Base-by-base conservation (phyloP, 2,797 vertebrate genomes). In the Microcaecilia unicolor region DNA sequence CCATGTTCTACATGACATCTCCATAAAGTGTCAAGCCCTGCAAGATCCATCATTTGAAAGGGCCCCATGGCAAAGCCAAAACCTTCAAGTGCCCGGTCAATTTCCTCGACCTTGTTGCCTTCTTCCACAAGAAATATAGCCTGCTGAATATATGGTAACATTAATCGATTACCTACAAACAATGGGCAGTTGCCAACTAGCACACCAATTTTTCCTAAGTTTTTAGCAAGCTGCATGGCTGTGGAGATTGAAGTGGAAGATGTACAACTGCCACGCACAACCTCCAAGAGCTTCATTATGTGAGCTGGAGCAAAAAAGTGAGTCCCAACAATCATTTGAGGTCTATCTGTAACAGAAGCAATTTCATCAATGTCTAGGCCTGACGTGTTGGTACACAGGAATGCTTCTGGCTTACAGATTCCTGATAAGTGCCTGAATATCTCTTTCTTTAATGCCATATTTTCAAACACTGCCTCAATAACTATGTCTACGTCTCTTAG, bases 241-340 rank as follows among this genome's bases (percentile, higher is more conserved):
- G 88, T 95, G 48, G 91, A 87, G 18, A 95, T 70, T 6, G 85
- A 55, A 0, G 64, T 56, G 4, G 86, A 77, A 13, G 89, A 90
- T 0, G 93, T 87, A 8, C 74, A 56, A 0, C 18, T 44, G 10
- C 92, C 82, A 0, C 75, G 76, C 37, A 97, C 82, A 17, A 97
- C 81, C 71, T 98, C 95, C 27, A 97, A 41, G 22, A 98, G 70
- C 62, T 79, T 90, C 92, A 95, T 96, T 15, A 91, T 51, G 1
- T 96, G 85, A 25, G 93, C 93, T 6, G 93, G 92, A 9, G 88
- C 80, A 25, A 96, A 98, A 67, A 98, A 98, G 68, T 96, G 93
- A 10, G 86, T 93, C 28, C 93, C 95, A 5, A 90, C 80, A 51
- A 98, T 90, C 62, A 87, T 65, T 31, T 89, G 74, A 0, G 90